phyloP scores from a whole-genome alignment of 2,888 invertebrate genomes.

The Parasteatoda lunata region DNA sequence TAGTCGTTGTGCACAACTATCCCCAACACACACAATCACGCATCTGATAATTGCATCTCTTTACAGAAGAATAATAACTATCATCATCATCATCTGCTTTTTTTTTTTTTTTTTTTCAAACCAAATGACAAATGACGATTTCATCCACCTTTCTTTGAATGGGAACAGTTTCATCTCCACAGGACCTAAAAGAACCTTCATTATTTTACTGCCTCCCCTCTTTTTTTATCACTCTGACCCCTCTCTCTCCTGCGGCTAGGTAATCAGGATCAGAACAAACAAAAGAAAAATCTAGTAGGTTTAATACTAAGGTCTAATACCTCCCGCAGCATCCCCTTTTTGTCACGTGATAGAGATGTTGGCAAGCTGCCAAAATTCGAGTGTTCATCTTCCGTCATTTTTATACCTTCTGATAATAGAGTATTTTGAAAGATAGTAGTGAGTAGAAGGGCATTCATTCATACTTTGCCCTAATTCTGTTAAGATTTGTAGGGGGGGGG shows the following conservation, averaged over 20 bases:
- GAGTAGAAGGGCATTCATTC: constrained; percentile 22
- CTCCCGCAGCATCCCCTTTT: neutral
- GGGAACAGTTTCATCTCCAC: neutral
- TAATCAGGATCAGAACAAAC: constrained; percentile 9
- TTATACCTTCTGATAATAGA: constrained; percentile 4
- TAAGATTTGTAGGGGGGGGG: neutral
- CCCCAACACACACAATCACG: neutral
- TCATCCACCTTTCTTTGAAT: neutral
- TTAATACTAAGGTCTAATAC: neutral
- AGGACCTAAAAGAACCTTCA: neutral
- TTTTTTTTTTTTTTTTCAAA: neutral
- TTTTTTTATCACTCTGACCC: constrained; percentile 8
- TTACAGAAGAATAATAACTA: neutral
- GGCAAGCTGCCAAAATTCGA: constrained; percentile 30
- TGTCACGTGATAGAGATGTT: no score
- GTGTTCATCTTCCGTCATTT: neutral
- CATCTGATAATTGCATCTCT: neutral
- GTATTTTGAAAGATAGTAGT: constrained; percentile 14
- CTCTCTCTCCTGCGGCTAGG: neutral
- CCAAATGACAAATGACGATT: constrained; percentile 5
- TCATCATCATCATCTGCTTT: neutral
- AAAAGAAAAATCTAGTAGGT: constrained; percentile 19
- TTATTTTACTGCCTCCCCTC: neutral
- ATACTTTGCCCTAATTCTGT: constrained; percentile 8
- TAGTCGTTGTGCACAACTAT: neutral